phyloP scores from a whole-genome alignment of 2,113 vertebrate genomes.

The Psammodynastes pulverulentus region DNA sequence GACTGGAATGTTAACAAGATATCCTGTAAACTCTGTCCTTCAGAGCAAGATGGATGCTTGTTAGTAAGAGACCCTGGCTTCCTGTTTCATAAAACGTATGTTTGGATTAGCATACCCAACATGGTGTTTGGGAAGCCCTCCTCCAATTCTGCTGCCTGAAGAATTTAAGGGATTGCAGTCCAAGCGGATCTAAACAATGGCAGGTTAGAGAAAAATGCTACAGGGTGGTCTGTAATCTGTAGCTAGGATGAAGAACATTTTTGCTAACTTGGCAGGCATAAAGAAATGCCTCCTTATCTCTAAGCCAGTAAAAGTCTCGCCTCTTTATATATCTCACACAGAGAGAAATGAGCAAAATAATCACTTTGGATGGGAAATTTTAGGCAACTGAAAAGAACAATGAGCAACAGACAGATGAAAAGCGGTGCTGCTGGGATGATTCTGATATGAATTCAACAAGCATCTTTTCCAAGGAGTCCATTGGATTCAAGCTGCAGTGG shows the following conservation, averaged over 20 bases:
- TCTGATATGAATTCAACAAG: neutral
- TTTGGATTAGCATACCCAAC: neutral
- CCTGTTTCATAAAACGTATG: neutral
- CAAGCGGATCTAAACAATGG: neutral
- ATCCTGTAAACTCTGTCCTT: rapidly evolving
- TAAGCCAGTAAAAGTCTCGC: neutral
- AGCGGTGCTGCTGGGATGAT: neutral
- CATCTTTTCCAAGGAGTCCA: neutral
- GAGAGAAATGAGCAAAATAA: neutral
- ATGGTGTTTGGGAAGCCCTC: neutral
- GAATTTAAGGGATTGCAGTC: neutral
- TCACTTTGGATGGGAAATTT: conserved; percentile 31
- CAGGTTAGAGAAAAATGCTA: neutral
- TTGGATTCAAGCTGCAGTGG: neutral
- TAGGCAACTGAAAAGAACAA: conserved; percentile 24
- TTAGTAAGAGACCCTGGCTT: neutral
- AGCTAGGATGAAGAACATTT: neutral
- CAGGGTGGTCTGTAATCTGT: neutral
- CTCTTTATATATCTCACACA: neutral
- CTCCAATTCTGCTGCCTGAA: neutral
- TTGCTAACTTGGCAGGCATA: neutral
- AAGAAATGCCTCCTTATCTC: neutral
- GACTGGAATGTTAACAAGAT: conserved; percentile 52
- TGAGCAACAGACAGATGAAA: neutral
- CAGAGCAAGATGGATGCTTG: neutral